These are phyloP conservation scores for Thumatha senex DNA, from an alignment of 2,888 invertebrate species.

Conservation along the genomic window DNA sequence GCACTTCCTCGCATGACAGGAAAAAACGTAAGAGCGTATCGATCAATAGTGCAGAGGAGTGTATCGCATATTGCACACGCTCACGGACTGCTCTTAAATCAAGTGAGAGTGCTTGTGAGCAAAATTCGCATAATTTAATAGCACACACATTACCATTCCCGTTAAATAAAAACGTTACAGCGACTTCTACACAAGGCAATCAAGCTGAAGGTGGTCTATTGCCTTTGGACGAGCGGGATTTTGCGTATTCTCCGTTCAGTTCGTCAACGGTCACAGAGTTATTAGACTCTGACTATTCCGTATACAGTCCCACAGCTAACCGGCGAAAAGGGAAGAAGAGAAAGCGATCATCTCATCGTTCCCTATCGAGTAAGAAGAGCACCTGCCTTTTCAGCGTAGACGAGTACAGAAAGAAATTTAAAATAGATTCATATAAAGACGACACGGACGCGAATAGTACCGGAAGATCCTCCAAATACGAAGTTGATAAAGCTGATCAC, in stretches of 20 bases:
- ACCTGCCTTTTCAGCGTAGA: constrained; percentile 63
- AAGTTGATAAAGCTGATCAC: constrained; percentile 57
- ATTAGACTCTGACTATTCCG: constrained; percentile 77
- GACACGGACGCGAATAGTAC: constrained; percentile 50
- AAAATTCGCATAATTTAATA: constrained; percentile 50
- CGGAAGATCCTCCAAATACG: constrained; percentile 49
- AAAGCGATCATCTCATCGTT: constrained; percentile 71
- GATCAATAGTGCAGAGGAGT: constrained; percentile 62
- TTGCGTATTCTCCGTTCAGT: constrained; percentile 78
- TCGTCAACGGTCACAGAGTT: constrained; percentile 77
- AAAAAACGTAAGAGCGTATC: constrained; percentile 67
- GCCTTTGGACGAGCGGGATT: constrained; percentile 79
- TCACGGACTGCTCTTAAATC: constrained; percentile 77
- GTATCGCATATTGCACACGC: constrained; percentile 76
- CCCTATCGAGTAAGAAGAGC: constrained; percentile 68
- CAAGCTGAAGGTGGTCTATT: constrained; percentile 72
- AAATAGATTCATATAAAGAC: constrained; percentile 78
- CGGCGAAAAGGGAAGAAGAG: constrained; percentile 75
- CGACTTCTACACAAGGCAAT: constrained; percentile 50
- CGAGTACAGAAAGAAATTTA: constrained; percentile 75
- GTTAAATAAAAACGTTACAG: constrained; percentile 51
- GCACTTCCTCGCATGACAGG: constrained; percentile 73
- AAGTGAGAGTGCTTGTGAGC: constrained; percentile 73
- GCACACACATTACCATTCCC: constrained; percentile 45
- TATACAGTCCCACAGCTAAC: constrained; percentile 73